Conservation (phyloP, 2,888 invertebrate genomes). For the Rhaphigaster nebulosa region DNA sequence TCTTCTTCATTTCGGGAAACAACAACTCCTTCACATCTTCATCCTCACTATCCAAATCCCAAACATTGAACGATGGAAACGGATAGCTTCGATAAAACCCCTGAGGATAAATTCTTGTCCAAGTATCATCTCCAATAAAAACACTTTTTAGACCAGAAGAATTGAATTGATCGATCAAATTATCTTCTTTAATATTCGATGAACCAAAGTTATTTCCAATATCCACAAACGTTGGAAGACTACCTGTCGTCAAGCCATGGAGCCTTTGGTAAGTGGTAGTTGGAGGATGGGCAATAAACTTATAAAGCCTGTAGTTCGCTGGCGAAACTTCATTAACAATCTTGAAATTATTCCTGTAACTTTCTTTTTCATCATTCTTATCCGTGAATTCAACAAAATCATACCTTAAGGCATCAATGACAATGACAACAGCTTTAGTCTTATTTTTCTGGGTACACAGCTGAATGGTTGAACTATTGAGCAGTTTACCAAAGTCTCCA, state of each 20-base stretch:
- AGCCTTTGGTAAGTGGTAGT: conserved; percentile 97
- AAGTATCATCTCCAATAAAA: conserved; percentile 97
- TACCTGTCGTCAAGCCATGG: conserved; percentile 94
- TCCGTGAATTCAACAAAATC: conserved; percentile 83
- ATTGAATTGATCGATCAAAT: conserved; percentile 84
- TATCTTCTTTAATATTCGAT: conserved; percentile 92
- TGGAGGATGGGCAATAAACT: conserved; percentile 96
- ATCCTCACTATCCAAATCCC: conserved; percentile 95
- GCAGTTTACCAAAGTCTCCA: conserved; percentile 64
- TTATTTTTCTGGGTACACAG: conserved; percentile 68
- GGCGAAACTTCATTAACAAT: conserved; percentile 73
- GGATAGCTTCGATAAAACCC: conserved; percentile 84
- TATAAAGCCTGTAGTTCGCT: conserved; percentile 76
- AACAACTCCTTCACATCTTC: conserved; percentile 78
- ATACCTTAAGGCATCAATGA: conserved; percentile 92
- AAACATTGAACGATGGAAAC: conserved; percentile 96
- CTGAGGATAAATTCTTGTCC: conserved; percentile 87
- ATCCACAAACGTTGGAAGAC: conserved; percentile 97
- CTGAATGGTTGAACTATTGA: conserved; percentile 64
- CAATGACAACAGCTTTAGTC: conserved; percentile 82
- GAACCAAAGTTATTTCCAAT: conserved; percentile 95
- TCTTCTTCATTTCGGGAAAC: conserved; percentile 72
- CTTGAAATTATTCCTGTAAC: conserved; percentile 82
- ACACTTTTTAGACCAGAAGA: conserved; percentile 72
- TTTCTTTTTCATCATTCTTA: conserved; percentile 70